These are phyloP conservation scores for Pseudomyrmex sp. DNA, from an alignment of 1,140 invertebrate species.

Conservation along the genomic window DNA sequence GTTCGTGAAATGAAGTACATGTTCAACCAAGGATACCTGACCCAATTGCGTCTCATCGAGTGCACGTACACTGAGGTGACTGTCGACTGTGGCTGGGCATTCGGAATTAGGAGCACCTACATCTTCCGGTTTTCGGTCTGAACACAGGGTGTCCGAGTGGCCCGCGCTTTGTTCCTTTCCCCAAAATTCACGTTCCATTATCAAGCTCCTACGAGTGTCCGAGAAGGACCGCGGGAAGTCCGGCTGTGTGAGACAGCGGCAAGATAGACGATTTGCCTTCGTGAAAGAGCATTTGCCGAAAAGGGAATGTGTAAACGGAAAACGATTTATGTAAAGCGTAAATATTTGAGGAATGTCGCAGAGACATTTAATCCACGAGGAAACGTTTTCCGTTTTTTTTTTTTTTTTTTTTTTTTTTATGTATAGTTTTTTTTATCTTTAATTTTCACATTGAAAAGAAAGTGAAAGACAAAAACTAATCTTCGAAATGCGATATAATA, in stretches of 20 bases:
- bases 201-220: slow-evolving; percentile 23
- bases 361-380: neutral
- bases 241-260: slow-evolving; percentile 45
- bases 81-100: slow-evolving; percentile 74
- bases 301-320: neutral
- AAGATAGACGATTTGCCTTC: slow-evolving; percentile 52
- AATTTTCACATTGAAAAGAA: neutral
- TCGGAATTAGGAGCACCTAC: slow-evolving; percentile 72
- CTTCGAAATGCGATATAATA: neutral
- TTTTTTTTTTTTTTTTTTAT: too few relatives aligned
- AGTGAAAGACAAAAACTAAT: neutral
- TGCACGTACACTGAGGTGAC: slow-evolving; percentile 66
- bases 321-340: slow-evolving; percentile 13
- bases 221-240: slow-evolving; percentile 17
- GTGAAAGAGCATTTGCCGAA: slow-evolving; percentile 13
- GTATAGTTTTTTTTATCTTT: too few relatives aligned
- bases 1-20: slow-evolving; percentile 74
- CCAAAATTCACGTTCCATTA: slow-evolving; percentile 67
- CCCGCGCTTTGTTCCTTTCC: slow-evolving; percentile 56
- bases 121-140: slow-evolving; percentile 63
- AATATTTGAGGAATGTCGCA: slow-evolving; percentile 10
- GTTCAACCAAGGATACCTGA: slow-evolving; percentile 70
- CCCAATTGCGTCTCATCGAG: slow-evolving; percentile 77
- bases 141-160: slow-evolving; percentile 56
- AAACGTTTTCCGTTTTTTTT: too few relatives aligned